A percentile compares a stretch with the other conserved stretches of the same genome.
Conservation (phyloP, 2,113 vertebrate species). For the Anolis sagrei region DNA sequence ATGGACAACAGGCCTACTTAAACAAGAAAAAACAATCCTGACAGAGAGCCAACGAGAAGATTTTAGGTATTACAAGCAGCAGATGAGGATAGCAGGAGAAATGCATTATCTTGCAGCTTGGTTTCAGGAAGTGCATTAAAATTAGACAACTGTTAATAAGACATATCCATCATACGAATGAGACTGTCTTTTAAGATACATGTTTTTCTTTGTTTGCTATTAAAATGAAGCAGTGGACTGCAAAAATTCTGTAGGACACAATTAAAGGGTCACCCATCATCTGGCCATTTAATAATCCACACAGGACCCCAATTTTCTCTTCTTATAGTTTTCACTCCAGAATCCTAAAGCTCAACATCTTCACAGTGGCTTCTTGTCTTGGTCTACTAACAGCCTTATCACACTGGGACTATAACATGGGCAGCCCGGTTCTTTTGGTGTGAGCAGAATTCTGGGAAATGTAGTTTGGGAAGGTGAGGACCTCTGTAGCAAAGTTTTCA, state of each 20-base stretch:
- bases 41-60: background rate
- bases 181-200: background rate
- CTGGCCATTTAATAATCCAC: background rate
- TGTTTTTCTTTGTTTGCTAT: background rate
- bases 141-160: background rate
- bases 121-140: background rate
- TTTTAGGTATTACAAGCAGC: slow-evolving; percentile 6
- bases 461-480: no score
- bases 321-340: background rate
- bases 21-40: slow-evolving; percentile 7
- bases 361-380: background rate
- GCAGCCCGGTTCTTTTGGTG: no score
- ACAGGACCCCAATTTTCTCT: background rate
- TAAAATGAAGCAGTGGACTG: background rate
- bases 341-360: background rate
- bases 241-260: background rate
- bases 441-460: no score
- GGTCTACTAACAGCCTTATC: background rate
- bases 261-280: background rate
- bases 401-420: no score
- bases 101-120: background rate
- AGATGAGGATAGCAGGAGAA: background rate
- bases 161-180: background rate
- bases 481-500: no score
- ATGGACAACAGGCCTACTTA: background rate